Percentiles rank a stretch among this genome's conserved stretches.
Conservation (phyloP, 1,140 invertebrate species). For the Acromyrmex echinatior region DNA sequence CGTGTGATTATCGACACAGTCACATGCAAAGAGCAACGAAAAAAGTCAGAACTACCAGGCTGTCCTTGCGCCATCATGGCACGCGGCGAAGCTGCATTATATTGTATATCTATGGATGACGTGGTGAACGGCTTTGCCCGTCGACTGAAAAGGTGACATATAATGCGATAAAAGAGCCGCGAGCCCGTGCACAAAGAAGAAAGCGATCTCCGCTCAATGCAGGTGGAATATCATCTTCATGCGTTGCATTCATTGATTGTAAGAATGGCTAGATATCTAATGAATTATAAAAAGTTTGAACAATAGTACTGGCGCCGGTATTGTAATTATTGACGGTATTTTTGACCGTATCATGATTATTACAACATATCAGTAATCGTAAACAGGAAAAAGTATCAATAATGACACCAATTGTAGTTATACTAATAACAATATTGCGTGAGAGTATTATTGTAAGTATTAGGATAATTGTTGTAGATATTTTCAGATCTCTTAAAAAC, state of each 20-base stretch:
- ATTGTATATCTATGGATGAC: slow-evolving; percentile 54
- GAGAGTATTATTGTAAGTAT: background rate
- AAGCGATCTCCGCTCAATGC: slow-evolving; percentile 25
- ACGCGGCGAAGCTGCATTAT: slow-evolving; percentile 34
- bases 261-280: background rate
- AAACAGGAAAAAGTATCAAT: background rate
- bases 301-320: background rate
- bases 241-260: slow-evolving; percentile 19
- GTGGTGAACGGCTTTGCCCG: slow-evolving; percentile 42
- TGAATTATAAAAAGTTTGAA: slow-evolving; percentile 27
- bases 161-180: slow-evolving; percentile 44
- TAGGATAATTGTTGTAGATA: background rate
- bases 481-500: background rate
- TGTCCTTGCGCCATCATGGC: slow-evolving; percentile 43
- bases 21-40: background rate
- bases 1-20: background rate
- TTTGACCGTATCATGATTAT: background rate
- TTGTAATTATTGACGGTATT: slow-evolving; percentile 4
- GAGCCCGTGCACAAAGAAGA: slow-evolving; percentile 34
- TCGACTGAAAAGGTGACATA: slow-evolving; percentile 16
- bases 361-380: background rate
- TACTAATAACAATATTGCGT: background rate
- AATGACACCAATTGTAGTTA: background rate
- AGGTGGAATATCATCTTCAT: background rate
- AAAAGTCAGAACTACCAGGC: slow-evolving; percentile 21